Percentiles rank a stretch among this genome's conserved stretches.
Evolutionary conservation across 2,888 invertebrate species (phyloP).

Genomic region (Diogma glabrata): DNA sequence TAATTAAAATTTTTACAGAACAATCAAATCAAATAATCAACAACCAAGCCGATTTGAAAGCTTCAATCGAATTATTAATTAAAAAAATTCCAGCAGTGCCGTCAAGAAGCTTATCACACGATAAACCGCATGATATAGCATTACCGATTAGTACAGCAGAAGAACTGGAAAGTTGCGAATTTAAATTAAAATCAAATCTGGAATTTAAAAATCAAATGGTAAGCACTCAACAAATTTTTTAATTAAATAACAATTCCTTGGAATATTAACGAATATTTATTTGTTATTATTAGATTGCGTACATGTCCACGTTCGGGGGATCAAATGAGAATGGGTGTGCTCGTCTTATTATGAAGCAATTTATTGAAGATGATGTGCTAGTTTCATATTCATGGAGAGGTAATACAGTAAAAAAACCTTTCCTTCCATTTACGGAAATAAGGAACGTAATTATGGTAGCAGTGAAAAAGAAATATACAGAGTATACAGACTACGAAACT

Average conservation of each 20-base stretch:
- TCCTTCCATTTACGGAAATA: background rate
- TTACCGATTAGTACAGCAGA: background rate
- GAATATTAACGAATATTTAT: background rate
- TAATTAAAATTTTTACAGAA: background rate
- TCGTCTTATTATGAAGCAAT: background rate
- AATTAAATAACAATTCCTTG: background rate
- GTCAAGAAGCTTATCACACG: background rate
- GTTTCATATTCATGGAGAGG: background rate
- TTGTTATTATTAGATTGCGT: background rate
- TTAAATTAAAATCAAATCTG: background rate
- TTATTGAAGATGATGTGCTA: background rate
- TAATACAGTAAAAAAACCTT: background rate
- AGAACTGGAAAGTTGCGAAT: background rate
- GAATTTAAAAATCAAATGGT: background rate
- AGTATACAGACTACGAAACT: background rate
- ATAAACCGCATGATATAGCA: background rate
- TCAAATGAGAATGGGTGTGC: background rate
- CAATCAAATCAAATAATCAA: background rate
- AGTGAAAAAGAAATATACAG: background rate
- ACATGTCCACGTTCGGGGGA: background rate
- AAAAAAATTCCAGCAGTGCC: background rate
- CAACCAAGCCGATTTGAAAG: background rate
- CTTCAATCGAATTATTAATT: background rate
- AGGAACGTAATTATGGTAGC: background rate
- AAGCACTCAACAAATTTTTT: background rate